Evolutionary conservation across 2,888 invertebrate genomes (phyloP), one percentile per base, ranked within the genome.

Genomic region (Ichneumoninae sp.): DNA sequence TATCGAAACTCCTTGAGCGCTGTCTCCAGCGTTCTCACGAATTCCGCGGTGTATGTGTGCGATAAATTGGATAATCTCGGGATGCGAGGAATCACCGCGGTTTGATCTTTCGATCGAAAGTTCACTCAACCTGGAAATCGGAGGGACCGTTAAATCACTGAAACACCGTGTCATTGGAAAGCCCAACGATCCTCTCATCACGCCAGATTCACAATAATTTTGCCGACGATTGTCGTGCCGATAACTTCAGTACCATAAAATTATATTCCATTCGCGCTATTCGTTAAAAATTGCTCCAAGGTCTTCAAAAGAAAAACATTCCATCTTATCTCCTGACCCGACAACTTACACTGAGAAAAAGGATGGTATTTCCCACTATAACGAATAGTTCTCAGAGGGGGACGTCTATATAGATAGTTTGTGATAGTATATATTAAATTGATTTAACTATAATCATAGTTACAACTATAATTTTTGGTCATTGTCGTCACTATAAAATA

Each of bases 1-100:
- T 33, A 33, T 8, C 10, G 19, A 52, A 52, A 70, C 52, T 50
- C 33, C 52, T 70, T 6, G 30, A 6, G n/a, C 16, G 30, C 52
- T 3, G 69, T 57, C 19, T 66, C 30, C 7, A 70, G 30, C 52
- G 50, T 50, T 50, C 50, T 69, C 47, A 69, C 30, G 69, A 69
- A 30, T n/a, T 16, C 50, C 26, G n/a, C 16, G 6, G 26, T 47
- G 10, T 16, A 3, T 47, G 22, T 69, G 50, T n/a, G 52, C 52
- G 33, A 70, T 57, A 33, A 16, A 52, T 8, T 10, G 69, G 19
- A 50, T 33, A 22, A 57, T 70, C 33, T 50, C 69, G 52, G 16
- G 50, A 30, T 50, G n/a, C 16, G 19, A 26, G 5, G 26, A 5
- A 10, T 16, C 26, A n/a, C 5, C 16, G 22, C 26, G 26, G 68